A percentile compares a stretch with the other conserved stretches of the same genome.
Evolutionary conservation across 2,888 invertebrate genomes (phyloP).

Genomic region (Amphipoea oculea): DNA sequence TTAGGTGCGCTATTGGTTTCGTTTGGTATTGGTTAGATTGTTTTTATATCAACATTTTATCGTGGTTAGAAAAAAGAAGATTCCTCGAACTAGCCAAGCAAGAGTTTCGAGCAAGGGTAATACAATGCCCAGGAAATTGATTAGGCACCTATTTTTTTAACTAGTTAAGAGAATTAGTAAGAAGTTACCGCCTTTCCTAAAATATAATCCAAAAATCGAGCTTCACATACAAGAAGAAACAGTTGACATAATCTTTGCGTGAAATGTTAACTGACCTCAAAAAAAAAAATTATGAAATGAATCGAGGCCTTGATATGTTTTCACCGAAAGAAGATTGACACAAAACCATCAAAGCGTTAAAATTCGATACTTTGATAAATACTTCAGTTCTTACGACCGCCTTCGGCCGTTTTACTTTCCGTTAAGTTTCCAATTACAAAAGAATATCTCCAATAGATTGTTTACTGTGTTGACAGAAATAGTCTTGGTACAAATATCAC

Average conservation of each 20-base stretch:
- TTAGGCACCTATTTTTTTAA: neutral
- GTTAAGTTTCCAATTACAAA: conserved; percentile 65
- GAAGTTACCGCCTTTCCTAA: neutral
- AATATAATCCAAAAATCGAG: neutral
- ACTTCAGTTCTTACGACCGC: conserved; percentile 48
- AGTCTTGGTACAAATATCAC: conserved; percentile 46
- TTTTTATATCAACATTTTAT: neutral
- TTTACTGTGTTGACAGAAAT: conserved; percentile 60
- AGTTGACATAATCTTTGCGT: neutral
- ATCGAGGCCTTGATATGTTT: conserved; percentile 29
- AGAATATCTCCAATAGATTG: conserved; percentile 57
- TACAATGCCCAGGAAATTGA: neutral
- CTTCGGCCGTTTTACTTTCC: conserved; percentile 57
- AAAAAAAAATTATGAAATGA: conserved; percentile 14
- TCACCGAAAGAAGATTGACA: conserved; percentile 34
- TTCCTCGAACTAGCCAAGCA: neutral
- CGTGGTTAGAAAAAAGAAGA: neutral
- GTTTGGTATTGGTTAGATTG: neutral
- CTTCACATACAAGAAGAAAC: neutral
- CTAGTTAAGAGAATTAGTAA: neutral
- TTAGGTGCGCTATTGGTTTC: neutral
- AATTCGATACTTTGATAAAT: conserved; percentile 63
- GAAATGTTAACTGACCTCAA: neutral
- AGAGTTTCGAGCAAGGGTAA: neutral
- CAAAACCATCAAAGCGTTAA: conserved; percentile 56